These are phyloP conservation scores for Varecia variegata DNA, from an alignment of 2,797 vertebrate genomes.

Conservation along the genomic window DNA sequence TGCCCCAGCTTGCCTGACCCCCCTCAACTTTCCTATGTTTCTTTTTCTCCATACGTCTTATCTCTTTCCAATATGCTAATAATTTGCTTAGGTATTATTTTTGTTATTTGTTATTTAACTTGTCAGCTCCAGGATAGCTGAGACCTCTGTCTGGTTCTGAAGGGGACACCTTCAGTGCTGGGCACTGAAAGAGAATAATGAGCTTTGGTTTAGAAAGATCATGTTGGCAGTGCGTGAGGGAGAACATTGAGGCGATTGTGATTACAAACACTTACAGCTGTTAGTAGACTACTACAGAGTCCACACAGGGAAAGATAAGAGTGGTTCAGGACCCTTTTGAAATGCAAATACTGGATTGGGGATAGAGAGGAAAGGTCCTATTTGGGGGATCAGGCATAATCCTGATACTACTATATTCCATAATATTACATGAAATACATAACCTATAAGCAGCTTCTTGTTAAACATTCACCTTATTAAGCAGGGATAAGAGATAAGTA, in stretches of 20 bases:
- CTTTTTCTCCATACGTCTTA: not conserved
- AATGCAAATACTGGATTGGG: not conserved
- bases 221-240: not conserved
- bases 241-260: not conserved
- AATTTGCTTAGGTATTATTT: not conserved
- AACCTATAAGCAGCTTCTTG: not conserved
- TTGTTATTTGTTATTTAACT: not conserved
- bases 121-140: not conserved
- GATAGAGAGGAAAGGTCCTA: not conserved
- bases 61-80: not conserved
- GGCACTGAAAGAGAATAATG: not conserved
- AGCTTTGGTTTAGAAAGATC: not conserved
- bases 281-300: too few species aligned
- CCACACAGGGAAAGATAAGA: not conserved
- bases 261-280: not conserved
- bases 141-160: not conserved
- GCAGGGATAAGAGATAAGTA: not conserved
- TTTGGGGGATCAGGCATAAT: not conserved
- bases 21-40: not conserved
- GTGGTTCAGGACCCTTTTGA: not conserved
- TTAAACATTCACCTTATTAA: not conserved
- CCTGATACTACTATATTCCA: not conserved
- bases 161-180: not conserved
- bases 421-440: not conserved
- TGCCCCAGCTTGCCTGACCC: not conserved